Conservation (phyloP, 2,113 vertebrate species). For the Hippocampus zosterae region DNA sequence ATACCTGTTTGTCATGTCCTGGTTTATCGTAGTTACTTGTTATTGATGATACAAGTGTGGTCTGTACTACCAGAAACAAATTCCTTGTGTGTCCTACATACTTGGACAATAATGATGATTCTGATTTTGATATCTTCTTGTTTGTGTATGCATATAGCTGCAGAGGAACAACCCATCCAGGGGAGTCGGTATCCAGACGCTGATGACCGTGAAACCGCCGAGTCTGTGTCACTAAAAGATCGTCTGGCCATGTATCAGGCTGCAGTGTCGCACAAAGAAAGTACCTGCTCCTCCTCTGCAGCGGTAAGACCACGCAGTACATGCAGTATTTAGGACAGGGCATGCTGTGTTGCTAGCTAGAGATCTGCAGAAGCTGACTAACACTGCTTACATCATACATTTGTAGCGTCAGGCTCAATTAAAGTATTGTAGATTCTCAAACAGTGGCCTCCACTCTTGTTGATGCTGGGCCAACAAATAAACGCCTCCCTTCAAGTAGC, state of each 20-base stretch:
- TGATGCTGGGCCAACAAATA: not conserved
- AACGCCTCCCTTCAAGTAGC: not conserved
- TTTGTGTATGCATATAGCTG: constrained; percentile 58
- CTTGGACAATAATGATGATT: too few relatives aligned
- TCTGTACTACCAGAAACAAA: too few relatives aligned
- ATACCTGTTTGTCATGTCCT: too few relatives aligned
- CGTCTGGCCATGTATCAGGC: constrained; percentile 90
- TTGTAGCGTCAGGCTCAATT: not conserved
- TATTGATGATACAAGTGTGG: too few relatives aligned
- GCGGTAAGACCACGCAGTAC: constrained; percentile 74
- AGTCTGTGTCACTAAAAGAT: constrained; percentile 83
- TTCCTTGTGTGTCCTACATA: too few relatives aligned
- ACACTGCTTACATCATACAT: too few relatives aligned
- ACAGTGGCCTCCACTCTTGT: not conserved
- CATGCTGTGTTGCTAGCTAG: not conserved
- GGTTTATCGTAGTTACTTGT: too few relatives aligned
- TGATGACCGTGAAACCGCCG: constrained; percentile 58
- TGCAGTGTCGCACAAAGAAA: constrained; percentile 76
- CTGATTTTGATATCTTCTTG: constrained; percentile 26
- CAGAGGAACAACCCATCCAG: constrained; percentile 49
- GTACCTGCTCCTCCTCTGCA: constrained; percentile 63
- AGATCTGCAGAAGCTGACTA: not conserved
- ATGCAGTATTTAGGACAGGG: not conserved
- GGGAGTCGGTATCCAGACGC: constrained; percentile 16
- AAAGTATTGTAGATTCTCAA: not conserved